Base-by-base conservation (phyloP, 2,888 invertebrate genomes). In the Tortrix viridana region DNA sequence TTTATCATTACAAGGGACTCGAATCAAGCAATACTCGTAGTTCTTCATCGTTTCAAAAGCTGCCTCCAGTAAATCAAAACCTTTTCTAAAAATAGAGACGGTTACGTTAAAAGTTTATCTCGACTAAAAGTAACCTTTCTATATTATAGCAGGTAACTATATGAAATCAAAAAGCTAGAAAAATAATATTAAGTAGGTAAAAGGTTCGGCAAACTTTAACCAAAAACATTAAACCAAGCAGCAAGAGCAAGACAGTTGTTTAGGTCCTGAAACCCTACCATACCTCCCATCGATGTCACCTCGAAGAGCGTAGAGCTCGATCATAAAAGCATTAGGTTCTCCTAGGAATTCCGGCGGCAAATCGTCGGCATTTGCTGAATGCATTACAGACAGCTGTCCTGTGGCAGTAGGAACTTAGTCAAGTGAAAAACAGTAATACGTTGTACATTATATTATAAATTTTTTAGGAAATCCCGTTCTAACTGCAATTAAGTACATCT, bases 31-130 rank as follows among this genome's bases (percentile, higher is more conserved):
- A 69, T 95, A 96, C 50, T 96, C 95, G 23, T 92, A 89, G 4
- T 93, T 85, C 1, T 94, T 94, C 82, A 93, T 95, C 44, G 94
- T 88, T 73, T 95, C 94, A 78, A 96, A 96, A 0, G 95, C 93
- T 0, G 94, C 94, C 68, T 93, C 93, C 14, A 96, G 80, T 53
- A 96, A 89, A 68, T 94, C 93, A 52, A 86, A 87, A 0, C 92
- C 79, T 65, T 85, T 81, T 56, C 90, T 89, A 73, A 22, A n/a
- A 81, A 81, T 12, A 32, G 9, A 32, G 12, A 32, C 1, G 0
- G 3, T 3, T n/a, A n/a, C n/a, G n/a, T n/a, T n/a, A 7, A 32
- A 32, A 12, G 9, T 2, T 32, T 1, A 12, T 32, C 9, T 32
- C 32, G 32, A 32, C 32, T 32, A 32, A 32, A 32, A 12, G 32